These are phyloP conservation scores for Austrofundulus limnaeus DNA, from an alignment of 2,113 vertebrate species.

Conservation along the genomic window DNA sequence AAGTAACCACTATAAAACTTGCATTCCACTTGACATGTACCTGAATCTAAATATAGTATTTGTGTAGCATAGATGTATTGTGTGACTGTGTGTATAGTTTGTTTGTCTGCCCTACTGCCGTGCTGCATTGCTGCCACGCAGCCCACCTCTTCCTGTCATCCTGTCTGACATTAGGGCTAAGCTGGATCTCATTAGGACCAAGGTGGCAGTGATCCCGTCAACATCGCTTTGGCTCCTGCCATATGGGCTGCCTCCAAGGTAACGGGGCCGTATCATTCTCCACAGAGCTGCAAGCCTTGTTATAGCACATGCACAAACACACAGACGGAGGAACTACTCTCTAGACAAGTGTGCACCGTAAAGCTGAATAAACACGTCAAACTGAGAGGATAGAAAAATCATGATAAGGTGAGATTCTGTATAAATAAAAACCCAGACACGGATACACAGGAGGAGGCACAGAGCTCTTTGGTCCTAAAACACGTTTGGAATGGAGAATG, in stretches of 20 bases:
- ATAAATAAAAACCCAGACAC: slow-evolving; percentile 26
- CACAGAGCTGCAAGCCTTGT: slow-evolving; percentile 55
- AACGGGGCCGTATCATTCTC: slow-evolving; percentile 67
- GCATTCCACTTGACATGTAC: slow-evolving; percentile 4
- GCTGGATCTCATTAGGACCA: slow-evolving; percentile 81
- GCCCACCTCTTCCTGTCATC: slow-evolving; percentile 76
- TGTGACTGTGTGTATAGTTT: slow-evolving; percentile 32
- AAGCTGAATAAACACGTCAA: slow-evolving; percentile 43
- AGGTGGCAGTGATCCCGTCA: slow-evolving; percentile 79
- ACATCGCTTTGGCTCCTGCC: slow-evolving; percentile 73
- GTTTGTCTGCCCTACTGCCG: slow-evolving; percentile 36
- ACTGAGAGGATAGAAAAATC: slow-evolving; percentile 15
- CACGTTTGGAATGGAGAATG: not conserved
- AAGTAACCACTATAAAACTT: slow-evolving; percentile 17
- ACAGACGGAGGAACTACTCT: slow-evolving; percentile 27
- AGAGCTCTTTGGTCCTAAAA: not conserved
- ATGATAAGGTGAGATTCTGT: slow-evolving; percentile 22
- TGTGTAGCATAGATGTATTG: slow-evolving; percentile 24
- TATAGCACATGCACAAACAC: slow-evolving; percentile 44
- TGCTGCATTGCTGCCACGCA: slow-evolving; percentile 64
- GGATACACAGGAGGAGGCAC: slow-evolving; percentile 3
- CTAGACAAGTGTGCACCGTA: slow-evolving; percentile 24
- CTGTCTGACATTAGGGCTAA: slow-evolving; percentile 78
- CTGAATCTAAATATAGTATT: not conserved
- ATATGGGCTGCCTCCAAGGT: slow-evolving; percentile 74